Evolutionary conservation across 2,113 vertebrate species (phyloP).

Genomic region (Enhydra lutris): DNA sequence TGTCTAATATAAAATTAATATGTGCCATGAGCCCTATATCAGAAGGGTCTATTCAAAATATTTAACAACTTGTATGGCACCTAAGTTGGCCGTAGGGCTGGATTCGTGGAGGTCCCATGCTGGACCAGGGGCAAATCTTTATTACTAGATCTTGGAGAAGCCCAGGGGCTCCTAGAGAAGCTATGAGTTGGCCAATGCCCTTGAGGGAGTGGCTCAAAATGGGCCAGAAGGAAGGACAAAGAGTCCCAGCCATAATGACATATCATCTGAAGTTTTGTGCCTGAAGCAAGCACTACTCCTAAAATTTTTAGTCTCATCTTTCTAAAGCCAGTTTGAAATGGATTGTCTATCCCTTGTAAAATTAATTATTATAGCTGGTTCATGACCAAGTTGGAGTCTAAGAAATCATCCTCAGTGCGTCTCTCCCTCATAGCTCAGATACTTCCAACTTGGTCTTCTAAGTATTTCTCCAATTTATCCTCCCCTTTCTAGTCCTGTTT

Average conservation of each 20-base stretch:
- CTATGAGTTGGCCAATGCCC: fast-evolving
- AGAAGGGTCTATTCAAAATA: not conserved
- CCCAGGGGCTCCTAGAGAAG: not conserved
- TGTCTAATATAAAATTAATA: not conserved
- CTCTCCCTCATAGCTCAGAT: not conserved
- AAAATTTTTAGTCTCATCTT: not conserved
- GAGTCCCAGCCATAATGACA: not conserved
- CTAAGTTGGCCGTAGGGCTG: too few relatives aligned
- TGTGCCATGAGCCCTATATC: not conserved
- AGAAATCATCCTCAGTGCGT: not conserved
- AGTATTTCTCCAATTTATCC: not conserved
- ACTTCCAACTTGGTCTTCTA: not conserved
- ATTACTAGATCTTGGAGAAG: not conserved
- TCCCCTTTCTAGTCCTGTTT: not conserved
- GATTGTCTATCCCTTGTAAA: not conserved
- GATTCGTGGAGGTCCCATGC: not conserved
- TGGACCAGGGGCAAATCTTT: not conserved
- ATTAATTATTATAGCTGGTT: not conserved
- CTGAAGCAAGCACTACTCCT: not conserved
- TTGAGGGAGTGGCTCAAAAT: not conserved
- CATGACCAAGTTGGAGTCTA: not conserved
- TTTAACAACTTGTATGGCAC: not conserved
- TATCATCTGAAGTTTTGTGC: not conserved
- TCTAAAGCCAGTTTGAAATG: not conserved
- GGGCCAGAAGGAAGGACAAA: not conserved